phyloP scores from a whole-genome alignment of 2,888 invertebrate species.

The Diogma glabrata region DNA sequence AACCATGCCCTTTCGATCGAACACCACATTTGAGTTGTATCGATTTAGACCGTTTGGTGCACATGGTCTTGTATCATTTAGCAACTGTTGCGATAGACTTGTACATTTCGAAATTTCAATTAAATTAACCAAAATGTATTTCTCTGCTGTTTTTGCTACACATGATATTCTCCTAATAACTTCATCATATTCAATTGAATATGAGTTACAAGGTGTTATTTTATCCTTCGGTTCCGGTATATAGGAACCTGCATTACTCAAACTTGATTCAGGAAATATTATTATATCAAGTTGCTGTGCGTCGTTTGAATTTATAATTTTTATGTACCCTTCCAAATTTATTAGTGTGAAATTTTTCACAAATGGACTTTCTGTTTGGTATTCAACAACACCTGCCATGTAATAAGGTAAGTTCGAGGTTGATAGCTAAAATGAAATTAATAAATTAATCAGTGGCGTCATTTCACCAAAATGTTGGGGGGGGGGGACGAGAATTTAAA shows the following conservation, averaged over 20 bases:
- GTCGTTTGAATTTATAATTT: constrained; percentile 24
- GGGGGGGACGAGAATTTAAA: no score
- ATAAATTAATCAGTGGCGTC: no score
- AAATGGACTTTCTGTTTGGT: constrained; percentile 24
- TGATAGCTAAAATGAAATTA: constrained; percentile 8
- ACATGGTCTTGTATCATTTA: constrained; percentile 23
- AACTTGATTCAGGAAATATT: constrained; percentile 62
- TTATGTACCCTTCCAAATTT: constrained; percentile 23
- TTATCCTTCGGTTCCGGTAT: constrained; percentile 25
- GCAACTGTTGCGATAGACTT: constrained; percentile 11
- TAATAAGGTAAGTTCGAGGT: constrained; percentile 36
- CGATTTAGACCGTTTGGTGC: constrained; percentile 24
- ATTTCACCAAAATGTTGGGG: no score
- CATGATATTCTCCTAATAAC: constrained; percentile 40
- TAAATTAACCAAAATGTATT: constrained; percentile 42
- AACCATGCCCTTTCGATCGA: constrained; percentile 58
- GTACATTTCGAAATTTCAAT: constrained; percentile 48
- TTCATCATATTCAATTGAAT: neutral
- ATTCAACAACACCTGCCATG: constrained; percentile 53
- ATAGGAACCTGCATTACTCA: constrained; percentile 33
- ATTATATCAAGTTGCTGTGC: constrained; percentile 51
- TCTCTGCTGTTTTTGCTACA: constrained; percentile 39
- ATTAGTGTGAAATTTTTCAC: constrained; percentile 9
- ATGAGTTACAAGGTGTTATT: constrained; percentile 27
- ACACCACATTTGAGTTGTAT: constrained; percentile 71